Base-by-base conservation (phyloP, 2,888 invertebrate genomes). In the Coelogynopora nodosa region DNA sequence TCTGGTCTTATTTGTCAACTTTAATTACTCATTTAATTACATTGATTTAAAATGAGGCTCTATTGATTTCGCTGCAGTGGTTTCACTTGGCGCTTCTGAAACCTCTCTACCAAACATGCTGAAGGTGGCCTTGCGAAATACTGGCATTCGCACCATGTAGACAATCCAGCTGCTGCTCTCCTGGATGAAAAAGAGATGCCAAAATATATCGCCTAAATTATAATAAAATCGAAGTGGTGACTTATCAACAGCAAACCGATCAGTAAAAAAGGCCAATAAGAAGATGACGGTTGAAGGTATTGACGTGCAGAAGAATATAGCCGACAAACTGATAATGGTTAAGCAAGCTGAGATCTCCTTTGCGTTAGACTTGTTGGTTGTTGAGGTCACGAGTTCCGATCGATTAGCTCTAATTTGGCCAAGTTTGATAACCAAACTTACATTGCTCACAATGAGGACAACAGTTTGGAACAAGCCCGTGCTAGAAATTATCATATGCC, bases 181-280 rank as follows among this genome's bases (percentile, higher is more conserved):
- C 82, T 82, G 82, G 5, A 82, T n/a, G 82, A 82, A 82, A 27
- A 82, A 82, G 82, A 82, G n/a, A 30, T 29, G 29, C 30, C 30
- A 82, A 0, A 29, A n/a, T 29, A 2, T 82, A 27, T 82, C 82
- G 27, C 29, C 29, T 27, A 82, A 27, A 0, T 10, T 1, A 30
- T 82, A 82, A 27, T 29, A 29, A 27, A 82, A 82, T 27, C 29
- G 82, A 23, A 82, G 49, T 10, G 49, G 49, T 49, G 49, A 49
- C 49, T 49, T 49, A 49, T 49, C 18, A 5, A 49, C 49, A 10
- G 49, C 49, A 18, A 10, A 49, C 49, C 49, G 49, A 5, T 49
- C 49, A 10, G 49, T 49, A 18, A 49, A 49, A 49, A 49, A 49
- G 5, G 49, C 49, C 49, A 49, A 49, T 18, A 49, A 18, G 18